These are phyloP conservation scores for Malurus splendens DNA, from an alignment of 2,797 vertebrate species.

Conservation along the genomic window DNA sequence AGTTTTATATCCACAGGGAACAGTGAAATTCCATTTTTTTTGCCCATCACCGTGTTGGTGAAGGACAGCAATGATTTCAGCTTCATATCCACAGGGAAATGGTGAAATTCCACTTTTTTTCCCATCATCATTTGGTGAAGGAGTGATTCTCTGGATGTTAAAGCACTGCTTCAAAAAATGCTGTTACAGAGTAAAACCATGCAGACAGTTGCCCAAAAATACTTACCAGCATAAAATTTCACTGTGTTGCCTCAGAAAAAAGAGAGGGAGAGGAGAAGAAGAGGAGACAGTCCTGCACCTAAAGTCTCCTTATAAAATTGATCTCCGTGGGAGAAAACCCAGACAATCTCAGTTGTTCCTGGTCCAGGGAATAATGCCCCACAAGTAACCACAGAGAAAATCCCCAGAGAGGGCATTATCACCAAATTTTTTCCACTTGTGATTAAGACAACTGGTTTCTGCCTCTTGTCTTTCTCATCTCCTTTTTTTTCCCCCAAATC, in stretches of 20 bases:
- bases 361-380: not conserved
- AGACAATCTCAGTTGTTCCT: not conserved
- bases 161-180: not conserved
- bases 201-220: not conserved
- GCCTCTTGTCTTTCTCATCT: not conserved
- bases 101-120: accelerated
- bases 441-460: not conserved
- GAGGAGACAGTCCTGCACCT: not conserved
- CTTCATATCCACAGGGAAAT: not conserved
- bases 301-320: not conserved
- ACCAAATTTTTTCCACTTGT: not conserved
- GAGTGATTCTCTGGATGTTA: not conserved
- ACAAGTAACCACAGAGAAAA: not conserved
- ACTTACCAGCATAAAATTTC: not conserved
- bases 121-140: not conserved
- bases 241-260: accelerated
- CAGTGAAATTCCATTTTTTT: accelerated
- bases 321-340: accelerated
- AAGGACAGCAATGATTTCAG: not conserved
- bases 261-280: not conserved
- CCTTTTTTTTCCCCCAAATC: not conserved
- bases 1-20: not conserved
- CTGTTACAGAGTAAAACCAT: not conserved
- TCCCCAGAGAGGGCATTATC: not conserved
- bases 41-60: accelerated